Evolutionary conservation across 2,797 vertebrate species (phyloP).

Genomic region (Leptodactylus fallax): DNA sequence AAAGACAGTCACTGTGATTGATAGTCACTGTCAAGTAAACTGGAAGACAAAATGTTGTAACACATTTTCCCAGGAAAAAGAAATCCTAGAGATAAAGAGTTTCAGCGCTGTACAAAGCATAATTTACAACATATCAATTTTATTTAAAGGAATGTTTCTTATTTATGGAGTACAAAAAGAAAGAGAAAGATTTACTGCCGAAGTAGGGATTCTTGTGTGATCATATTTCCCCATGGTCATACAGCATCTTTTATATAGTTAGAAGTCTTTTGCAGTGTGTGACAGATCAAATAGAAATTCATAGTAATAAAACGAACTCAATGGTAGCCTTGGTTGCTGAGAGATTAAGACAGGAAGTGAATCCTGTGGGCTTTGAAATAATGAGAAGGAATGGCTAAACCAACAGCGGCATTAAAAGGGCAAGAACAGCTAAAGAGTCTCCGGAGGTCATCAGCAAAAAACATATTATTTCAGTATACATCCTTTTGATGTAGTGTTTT

Average conservation of each 20-base stretch:
- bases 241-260: slow-evolving; percentile 69
- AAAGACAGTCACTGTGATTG: slow-evolving; percentile 72
- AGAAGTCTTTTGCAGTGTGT: slow-evolving; percentile 67
- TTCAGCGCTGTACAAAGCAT: slow-evolving; percentile 63
- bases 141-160: slow-evolving; percentile 66
- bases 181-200: slow-evolving; percentile 68
- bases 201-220: slow-evolving; percentile 67
- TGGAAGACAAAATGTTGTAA: slow-evolving; percentile 66
- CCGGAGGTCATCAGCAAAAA: slow-evolving; percentile 72
- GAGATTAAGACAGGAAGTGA: slow-evolving; percentile 74
- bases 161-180: slow-evolving; percentile 65
- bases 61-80: slow-evolving; percentile 68
- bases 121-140: slow-evolving; percentile 66
- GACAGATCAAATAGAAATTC: slow-evolving; percentile 73
- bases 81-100: slow-evolving; percentile 62
- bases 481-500: slow-evolving; percentile 74
- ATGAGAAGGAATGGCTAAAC: slow-evolving; percentile 72
- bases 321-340: slow-evolving; percentile 67
- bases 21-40: slow-evolving; percentile 70
- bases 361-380: slow-evolving; percentile 73
- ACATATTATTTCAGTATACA: slow-evolving; percentile 74
- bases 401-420: slow-evolving; percentile 70
- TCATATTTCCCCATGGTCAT: slow-evolving; percentile 65
- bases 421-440: slow-evolving; percentile 72
- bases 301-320: slow-evolving; percentile 71